Conservation (phyloP, 1,140 invertebrate genomes). For the Microplitis mediator region DNA sequence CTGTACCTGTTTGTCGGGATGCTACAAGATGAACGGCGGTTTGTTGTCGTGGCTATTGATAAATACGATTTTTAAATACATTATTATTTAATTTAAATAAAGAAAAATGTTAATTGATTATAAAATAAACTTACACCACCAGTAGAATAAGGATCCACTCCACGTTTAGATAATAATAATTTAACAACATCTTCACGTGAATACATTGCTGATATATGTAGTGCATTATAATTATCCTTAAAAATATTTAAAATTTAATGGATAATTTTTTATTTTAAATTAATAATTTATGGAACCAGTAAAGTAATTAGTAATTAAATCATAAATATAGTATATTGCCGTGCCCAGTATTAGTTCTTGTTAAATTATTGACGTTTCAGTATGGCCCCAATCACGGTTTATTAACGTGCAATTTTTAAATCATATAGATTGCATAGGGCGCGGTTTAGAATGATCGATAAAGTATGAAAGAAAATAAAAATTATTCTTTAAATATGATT, state of each 20-base stretch:
- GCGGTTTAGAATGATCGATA: conserved; percentile 44
- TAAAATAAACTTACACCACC: conserved; percentile 80
- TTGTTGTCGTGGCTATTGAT: conserved; percentile 75
- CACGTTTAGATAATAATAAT: conserved; percentile 84
- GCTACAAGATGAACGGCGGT: conserved; percentile 91
- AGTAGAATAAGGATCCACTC: conserved; percentile 86
- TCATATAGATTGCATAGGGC: conserved; percentile 47
- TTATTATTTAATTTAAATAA: conserved; percentile 14
- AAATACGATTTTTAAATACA: conserved; percentile 26
- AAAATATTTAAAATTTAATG: background rate
- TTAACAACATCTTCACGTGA: conserved; percentile 95
- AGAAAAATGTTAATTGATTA: background rate
- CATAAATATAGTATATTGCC: conserved; percentile 41
- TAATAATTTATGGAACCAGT: conserved; percentile 21
- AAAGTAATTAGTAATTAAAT: conserved; percentile 38
- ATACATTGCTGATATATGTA: conserved; percentile 92
- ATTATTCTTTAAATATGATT: too few species aligned
- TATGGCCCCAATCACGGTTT: conserved; percentile 46
- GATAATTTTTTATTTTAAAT: background rate
- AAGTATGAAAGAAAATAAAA: background rate
- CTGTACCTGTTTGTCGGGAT: conserved; percentile 85
- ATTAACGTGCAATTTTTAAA: conserved; percentile 57
- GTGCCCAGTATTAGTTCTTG: conserved; percentile 38
- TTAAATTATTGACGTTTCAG: conserved; percentile 2
- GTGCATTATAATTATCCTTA: conserved; percentile 92